phyloP scores from a whole-genome alignment of 2,797 vertebrate species.

The Poecilia gillii region DNA sequence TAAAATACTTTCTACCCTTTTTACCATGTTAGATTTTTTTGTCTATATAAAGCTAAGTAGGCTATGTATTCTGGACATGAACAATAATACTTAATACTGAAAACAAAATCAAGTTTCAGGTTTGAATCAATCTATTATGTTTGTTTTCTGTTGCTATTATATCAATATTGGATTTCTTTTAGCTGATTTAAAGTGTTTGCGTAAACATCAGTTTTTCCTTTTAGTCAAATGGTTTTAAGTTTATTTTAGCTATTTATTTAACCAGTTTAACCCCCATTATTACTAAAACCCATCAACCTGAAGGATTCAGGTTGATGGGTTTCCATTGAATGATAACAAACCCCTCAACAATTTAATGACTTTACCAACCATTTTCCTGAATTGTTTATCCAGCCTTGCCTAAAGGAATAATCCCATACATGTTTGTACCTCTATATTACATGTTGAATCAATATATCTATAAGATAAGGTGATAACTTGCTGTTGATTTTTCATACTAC shows the following conservation, averaged over 20 bases:
- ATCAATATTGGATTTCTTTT: neutral
- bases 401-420: neutral
- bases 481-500: neutral
- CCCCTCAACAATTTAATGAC: neutral
- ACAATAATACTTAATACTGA: neutral
- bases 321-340: neutral
- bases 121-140: neutral
- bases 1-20: neutral
- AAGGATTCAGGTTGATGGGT: neutral
- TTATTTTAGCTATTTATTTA: neutral
- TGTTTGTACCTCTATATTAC: neutral
- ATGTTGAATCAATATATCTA: neutral
- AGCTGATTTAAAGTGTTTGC: neutral
- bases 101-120: neutral
- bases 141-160: neutral
- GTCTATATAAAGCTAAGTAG: neutral
- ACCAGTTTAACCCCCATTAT: neutral
- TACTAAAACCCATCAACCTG: neutral
- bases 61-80: neutral
- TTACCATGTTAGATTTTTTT: neutral
- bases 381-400: neutral
- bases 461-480: neutral
- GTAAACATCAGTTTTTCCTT: neutral
- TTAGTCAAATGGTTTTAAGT: neutral
- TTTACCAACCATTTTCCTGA: neutral